These are phyloP conservation scores for Ameiurus melas DNA, from an alignment of 2,113 vertebrate genomes.

Conservation along the genomic window DNA sequence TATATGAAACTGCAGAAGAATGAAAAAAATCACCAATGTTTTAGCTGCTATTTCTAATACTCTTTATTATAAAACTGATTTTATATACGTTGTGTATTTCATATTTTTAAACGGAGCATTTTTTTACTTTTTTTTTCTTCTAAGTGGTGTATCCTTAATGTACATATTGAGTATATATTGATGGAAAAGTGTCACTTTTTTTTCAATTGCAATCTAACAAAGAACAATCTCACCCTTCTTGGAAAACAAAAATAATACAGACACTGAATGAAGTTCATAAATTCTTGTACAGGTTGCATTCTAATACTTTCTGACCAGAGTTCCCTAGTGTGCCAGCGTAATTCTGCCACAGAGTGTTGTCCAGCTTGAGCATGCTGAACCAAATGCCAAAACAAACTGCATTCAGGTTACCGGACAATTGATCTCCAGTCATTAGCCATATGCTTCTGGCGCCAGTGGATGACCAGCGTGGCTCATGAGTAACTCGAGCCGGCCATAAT, in stretches of 20 bases:
- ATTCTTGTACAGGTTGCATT: not conserved
- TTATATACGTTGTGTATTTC: not conserved
- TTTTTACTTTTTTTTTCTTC: not conserved
- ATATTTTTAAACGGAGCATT: not conserved
- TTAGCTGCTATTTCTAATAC: not conserved
- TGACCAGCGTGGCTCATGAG: conserved; percentile 63
- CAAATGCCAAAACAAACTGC: conserved; percentile 70
- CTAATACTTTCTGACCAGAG: conserved; percentile 31
- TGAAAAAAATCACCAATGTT: not conserved
- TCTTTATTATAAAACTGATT: not conserved
- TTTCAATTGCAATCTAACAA: not conserved
- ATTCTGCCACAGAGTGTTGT: conserved; percentile 59
- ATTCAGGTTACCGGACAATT: conserved; percentile 68
- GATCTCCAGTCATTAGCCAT: conserved; percentile 77
- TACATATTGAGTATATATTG: not conserved
- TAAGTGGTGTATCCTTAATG: not conserved
- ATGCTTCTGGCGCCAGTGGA: conserved; percentile 72
- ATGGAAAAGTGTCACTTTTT: not conserved
- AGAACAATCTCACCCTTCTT: not conserved
- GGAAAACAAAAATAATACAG: not conserved
- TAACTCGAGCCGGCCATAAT: conserved; percentile 64
- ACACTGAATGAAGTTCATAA: not conserved
- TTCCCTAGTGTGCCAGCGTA: conserved; percentile 46
- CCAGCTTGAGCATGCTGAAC: conserved; percentile 62
- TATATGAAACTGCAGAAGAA: not conserved